Conservation (phyloP, 2,888 invertebrate genomes). For the Chironomus tentans region DNA sequence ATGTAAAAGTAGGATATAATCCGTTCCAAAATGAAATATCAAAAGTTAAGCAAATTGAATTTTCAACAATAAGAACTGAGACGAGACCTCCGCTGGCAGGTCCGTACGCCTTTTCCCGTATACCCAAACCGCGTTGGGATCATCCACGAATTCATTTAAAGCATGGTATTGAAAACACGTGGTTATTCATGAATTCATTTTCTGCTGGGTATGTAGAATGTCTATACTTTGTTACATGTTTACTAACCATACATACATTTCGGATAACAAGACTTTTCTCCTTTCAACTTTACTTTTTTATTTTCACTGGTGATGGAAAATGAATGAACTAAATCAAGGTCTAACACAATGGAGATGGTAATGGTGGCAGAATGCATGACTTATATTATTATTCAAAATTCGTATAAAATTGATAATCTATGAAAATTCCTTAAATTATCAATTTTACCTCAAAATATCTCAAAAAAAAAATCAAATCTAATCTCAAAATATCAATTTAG, state of each 20-base stretch:
- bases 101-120: conserved; percentile 81
- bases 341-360: not conserved
- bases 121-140: conserved; percentile 72
- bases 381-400: no score
- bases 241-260: not conserved
- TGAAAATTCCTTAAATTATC: not conserved
- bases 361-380: not conserved
- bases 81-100: conserved; percentile 75
- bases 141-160: conserved; percentile 72
- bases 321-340: not conserved
- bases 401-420: no score
- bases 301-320: not conserved
- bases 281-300: not conserved
- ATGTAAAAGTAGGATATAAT: not conserved
- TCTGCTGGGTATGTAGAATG: conserved; percentile 56
- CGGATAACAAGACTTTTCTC: not conserved
- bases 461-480: not conserved
- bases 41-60: not conserved
- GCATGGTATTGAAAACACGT: conserved; percentile 62
- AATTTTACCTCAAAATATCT: no score
- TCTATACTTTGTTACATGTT: not conserved
- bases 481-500: conserved; percentile 30
- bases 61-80: conserved; percentile 33
- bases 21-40: conserved; percentile 11
- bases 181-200: conserved; percentile 70